These are phyloP conservation scores for Synanthedon myopaeformis DNA, from an alignment of 2,888 invertebrate genomes.

Conservation along the genomic window DNA sequence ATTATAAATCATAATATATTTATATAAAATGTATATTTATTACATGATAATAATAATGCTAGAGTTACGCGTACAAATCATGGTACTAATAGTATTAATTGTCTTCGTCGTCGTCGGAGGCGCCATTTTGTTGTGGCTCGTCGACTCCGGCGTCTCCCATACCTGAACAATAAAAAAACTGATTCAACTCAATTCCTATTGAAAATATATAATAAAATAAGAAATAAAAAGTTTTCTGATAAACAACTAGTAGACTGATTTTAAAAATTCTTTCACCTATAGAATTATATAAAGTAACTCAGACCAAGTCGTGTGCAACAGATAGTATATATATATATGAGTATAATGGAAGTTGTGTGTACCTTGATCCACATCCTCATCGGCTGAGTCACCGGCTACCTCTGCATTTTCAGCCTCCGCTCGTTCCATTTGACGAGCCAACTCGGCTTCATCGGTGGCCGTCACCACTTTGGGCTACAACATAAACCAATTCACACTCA, in stretches of 20 bases:
- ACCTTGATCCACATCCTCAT: slow-evolving; percentile 79
- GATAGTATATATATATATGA: no score
- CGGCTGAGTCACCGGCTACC: slow-evolving; percentile 90
- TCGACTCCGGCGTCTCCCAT: slow-evolving; percentile 59
- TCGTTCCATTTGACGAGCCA: slow-evolving; percentile 92
- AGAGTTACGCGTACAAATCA: slow-evolving; percentile 9
- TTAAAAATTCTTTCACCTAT: no score
- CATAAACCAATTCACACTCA: not conserved
- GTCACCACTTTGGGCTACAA: slow-evolving; percentile 95
- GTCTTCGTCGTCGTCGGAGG: slow-evolving; percentile 56
- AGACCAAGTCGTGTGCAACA: no score
- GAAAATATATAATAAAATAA: no score
- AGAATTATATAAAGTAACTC: no score
- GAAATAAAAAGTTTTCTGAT: no score
- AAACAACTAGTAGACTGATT: no score
- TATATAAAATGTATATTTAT: slow-evolving; percentile 13
- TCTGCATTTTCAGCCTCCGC: slow-evolving; percentile 95
- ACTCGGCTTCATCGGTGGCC: slow-evolving; percentile 96
- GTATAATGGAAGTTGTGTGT: not conserved
- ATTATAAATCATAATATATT: not conserved
- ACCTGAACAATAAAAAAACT: slow-evolving; percentile 26
- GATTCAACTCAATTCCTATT: no score
- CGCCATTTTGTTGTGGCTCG: slow-evolving; percentile 57
- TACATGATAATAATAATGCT: slow-evolving; percentile 11
- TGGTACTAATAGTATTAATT: slow-evolving; percentile 19